Percentiles rank a stretch among this genome's conserved stretches.
These are phyloP conservation scores for Crypturellus undulatus DNA, from an alignment of 2,113 vertebrate species.

Conservation along the genomic window DNA sequence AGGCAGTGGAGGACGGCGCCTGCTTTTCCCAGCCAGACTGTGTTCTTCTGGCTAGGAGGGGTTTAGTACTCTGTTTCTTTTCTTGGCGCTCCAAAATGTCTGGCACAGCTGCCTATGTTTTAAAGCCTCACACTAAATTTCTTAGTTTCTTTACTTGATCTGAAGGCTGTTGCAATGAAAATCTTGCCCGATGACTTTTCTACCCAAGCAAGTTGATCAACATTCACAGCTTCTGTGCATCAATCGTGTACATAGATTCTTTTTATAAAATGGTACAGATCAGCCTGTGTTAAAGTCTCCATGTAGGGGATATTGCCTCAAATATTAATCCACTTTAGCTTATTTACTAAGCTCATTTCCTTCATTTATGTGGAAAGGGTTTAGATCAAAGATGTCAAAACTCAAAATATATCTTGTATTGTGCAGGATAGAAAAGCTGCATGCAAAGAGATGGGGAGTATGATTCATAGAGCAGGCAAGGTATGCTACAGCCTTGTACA, in stretches of 20 bases:
- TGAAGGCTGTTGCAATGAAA: background rate
- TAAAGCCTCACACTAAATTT: background rate
- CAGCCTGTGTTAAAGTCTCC: background rate
- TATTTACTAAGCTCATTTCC: too few relatives aligned
- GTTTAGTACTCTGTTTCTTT: conserved; percentile 29
- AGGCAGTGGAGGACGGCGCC: background rate
- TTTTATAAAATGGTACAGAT: background rate
- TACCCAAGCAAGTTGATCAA: background rate
- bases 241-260: background rate
- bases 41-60: background rate
- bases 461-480: background rate
- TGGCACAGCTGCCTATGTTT: background rate
- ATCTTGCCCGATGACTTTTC: background rate
- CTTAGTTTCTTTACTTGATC: conserved; percentile 4
- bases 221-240: background rate
- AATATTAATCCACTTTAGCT: background rate
- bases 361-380: background rate
- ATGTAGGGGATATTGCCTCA: background rate
- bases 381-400: background rate
- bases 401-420: background rate
- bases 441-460: background rate
- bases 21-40: background rate
- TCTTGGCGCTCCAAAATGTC: background rate
- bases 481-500: background rate
- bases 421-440: background rate